A percentile compares a stretch with the other conserved stretches of the same genome.
Conservation (phyloP, 2,888 invertebrate genomes). For the Clusia tigrina region DNA sequence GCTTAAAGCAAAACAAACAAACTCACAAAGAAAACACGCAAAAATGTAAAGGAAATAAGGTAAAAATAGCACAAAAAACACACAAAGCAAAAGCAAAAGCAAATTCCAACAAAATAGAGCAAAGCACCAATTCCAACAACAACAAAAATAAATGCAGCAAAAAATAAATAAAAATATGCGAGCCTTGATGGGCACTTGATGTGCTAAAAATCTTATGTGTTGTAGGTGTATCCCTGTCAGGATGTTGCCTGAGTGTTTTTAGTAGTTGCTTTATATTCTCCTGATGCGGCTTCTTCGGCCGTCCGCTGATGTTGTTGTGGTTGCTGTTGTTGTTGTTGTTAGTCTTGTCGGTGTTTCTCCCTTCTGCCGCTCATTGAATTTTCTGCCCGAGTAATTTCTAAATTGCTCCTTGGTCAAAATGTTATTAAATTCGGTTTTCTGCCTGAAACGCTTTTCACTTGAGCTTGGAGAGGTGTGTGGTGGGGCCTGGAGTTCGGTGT, state of each 20-base stretch:
- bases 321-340: neutral
- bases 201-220: neutral
- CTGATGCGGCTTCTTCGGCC: neutral
- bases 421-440: slow-evolving; percentile 51
- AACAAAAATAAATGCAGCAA: too few relatives aligned
- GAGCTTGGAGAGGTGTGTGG: too few relatives aligned
- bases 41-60: too few relatives aligned
- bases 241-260: neutral
- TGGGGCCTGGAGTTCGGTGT: too few relatives aligned
- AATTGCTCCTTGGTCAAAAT: slow-evolving; percentile 51
- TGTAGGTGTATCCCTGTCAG: neutral
- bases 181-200: too few relatives aligned
- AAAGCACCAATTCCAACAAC: too few relatives aligned
- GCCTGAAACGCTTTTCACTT: slow-evolving; percentile 45
- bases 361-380: slow-evolving; percentile 50
- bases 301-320: neutral
- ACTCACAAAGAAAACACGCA: slow-evolving; percentile 32
- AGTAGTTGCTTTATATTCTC: neutral
- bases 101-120: too few relatives aligned
- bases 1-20: slow-evolving; percentile 52
- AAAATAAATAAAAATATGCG: too few relatives aligned
- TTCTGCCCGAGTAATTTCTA: slow-evolving; percentile 55
- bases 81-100: too few relatives aligned
- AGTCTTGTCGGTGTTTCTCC: neutral
- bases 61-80: too few relatives aligned